Conservation (phyloP, 1,140 invertebrate species). For the Tribolium madens region DNA sequence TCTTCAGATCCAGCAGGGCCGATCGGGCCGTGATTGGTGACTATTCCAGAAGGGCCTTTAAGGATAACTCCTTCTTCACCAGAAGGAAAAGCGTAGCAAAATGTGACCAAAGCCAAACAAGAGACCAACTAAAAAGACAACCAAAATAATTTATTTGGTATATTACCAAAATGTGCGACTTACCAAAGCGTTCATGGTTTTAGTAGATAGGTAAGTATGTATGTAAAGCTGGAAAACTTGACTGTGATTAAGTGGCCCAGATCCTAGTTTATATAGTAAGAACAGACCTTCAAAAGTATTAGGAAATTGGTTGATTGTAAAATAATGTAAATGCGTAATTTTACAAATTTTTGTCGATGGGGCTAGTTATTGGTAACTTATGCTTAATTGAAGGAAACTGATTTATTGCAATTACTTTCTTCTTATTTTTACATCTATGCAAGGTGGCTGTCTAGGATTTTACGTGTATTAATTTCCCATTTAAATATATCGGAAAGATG, state of each 20-base stretch:
- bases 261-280: conserved; percentile 42
- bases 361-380: not conserved
- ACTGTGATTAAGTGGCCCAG: conserved; percentile 43
- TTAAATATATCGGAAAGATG: too few relatives aligned
- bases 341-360: not conserved
- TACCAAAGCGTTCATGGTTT: conserved; percentile 47
- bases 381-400: too few relatives aligned
- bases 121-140: conserved; percentile 45
- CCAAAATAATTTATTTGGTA: too few relatives aligned
- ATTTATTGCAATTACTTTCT: not conserved
- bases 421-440: not conserved
- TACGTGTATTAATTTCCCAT: too few relatives aligned
- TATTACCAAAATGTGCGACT: too few relatives aligned
- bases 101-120: conserved; percentile 35
- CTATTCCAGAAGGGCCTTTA: conserved; percentile 11
- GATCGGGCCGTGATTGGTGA: conserved; percentile 1
- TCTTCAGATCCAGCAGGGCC: not conserved
- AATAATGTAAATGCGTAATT: not conserved
- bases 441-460: too few relatives aligned
- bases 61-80: not conserved
- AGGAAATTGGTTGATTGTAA: not conserved
- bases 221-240: conserved; percentile 43
- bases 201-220: not conserved
- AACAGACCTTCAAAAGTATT: conserved; percentile 27
- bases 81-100: conserved; percentile 41